Percentiles rank a stretch among this genome's conserved stretches.
phyloP scores from a whole-genome alignment of 2,113 vertebrate genomes.

The Manacus vitellinus region DNA sequence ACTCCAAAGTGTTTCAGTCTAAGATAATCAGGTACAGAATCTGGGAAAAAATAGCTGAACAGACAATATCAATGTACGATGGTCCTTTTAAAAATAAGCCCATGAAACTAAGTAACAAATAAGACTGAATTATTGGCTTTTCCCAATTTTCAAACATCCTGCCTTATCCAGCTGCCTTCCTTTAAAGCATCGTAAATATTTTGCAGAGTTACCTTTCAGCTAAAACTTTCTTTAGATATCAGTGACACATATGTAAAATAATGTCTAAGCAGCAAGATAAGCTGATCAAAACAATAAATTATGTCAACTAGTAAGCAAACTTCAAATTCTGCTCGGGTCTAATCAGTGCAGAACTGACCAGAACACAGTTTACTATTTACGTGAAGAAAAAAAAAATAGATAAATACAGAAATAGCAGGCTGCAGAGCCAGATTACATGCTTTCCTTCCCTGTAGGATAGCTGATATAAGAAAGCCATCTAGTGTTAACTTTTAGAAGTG shows the following conservation, averaged over 20 bases:
- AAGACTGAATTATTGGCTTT: background rate
- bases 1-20: background rate
- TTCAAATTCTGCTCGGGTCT: background rate
- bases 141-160: background rate
- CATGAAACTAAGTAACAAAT: background rate
- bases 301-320: background rate
- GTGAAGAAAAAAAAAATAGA: background rate
- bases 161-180: background rate
- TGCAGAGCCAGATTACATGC: background rate
- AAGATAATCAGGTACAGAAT: background rate
- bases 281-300: background rate
- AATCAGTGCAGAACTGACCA: background rate
- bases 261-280: background rate
- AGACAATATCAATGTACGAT: background rate
- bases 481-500: conserved; percentile 76
- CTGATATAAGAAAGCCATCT: conserved; percentile 82
- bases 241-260: background rate
- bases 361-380: background rate
- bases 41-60: background rate
- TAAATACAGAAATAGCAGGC: conserved; percentile 16
- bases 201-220: background rate
- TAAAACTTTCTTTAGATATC: background rate
- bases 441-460: conserved; percentile 14
- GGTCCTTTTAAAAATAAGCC: background rate
- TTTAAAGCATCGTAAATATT: conserved; percentile 13